Conservation (phyloP, 2,797 vertebrate genomes). For the Eutrigla gurnardus region DNA sequence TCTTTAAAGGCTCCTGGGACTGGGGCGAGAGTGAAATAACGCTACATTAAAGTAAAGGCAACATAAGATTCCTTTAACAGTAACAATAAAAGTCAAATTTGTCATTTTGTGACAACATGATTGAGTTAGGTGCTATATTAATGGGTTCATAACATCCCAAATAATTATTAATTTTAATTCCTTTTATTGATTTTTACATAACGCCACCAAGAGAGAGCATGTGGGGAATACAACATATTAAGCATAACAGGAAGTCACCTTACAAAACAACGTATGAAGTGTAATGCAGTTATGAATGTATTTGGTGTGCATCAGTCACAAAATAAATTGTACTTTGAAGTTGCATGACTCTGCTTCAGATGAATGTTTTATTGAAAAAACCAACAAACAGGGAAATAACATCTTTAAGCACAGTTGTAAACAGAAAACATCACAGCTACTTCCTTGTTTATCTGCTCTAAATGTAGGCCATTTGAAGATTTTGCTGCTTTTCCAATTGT, state of each 20-base stretch:
- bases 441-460: background rate
- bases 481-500: background rate
- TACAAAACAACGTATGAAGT: too few relatives aligned
- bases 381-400: background rate
- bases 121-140: too few relatives aligned
- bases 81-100: background rate
- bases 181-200: background rate
- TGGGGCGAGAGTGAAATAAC: too few relatives aligned
- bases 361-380: background rate
- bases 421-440: background rate
- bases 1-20: too few relatives aligned
- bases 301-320: too few relatives aligned
- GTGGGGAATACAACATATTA: background rate
- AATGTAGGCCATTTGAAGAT: background rate
- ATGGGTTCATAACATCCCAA: background rate
- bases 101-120: too few relatives aligned
- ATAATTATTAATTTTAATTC: background rate
- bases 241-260: background rate
- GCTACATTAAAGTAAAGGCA: background rate
- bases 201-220: background rate
- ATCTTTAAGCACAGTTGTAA: background rate
- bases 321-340: too few relatives aligned
- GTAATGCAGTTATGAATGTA: too few relatives aligned
- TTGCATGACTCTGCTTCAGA: too few relatives aligned
- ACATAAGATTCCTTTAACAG: background rate